Evolutionary conservation across 1,140 invertebrate genomes (phyloP), one percentile per base, ranked within the genome.

Genomic region (Pissodes strobi): DNA sequence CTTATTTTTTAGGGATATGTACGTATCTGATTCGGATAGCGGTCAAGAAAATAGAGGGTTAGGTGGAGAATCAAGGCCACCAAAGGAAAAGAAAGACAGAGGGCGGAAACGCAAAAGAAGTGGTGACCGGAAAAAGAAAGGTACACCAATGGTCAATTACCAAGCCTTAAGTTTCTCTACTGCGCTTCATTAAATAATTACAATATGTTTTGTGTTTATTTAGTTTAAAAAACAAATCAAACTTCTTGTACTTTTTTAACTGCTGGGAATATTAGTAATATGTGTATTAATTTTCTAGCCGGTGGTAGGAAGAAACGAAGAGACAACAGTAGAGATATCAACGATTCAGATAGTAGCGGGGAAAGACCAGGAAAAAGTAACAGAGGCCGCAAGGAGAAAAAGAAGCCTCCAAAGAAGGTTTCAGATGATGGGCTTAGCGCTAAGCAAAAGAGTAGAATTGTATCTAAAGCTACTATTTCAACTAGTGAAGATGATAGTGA

Each of bases 401-500:
- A 25, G 10, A 64, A 71, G 55, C 45, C 45, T 1, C 64, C 53
- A 1, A 64, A 52, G 68, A 69, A 81, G 74, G 79, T 80, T 65
- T 73, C 79, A 15, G 77, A 82, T 30, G 90, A 91, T 67, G 90
- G 89, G 12, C 82, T 92, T 18, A 85, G 87, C 39, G 84, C 88
- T 2, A 95, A 94, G 80, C 92, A 94, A 74, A 90, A 93, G 45
- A 83, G 88, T 15, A 90, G 92, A 75, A 90, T 97, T 72, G 88
- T 96, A 0, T 97, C 95, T 0, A 98, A 97, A 79, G 95, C 92
- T 64, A 95, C 93, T 0, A 97, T 98, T 59, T 97, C 95, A 0
- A 95, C 94, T 0, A 94, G 91, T 70, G 94, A 96, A 73, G 94
- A 92, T 27, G 25, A 27, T 5, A 27, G 25, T 27, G 25, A 27